Evolutionary conservation across 2,888 invertebrate species (phyloP).

Genomic region (Amiota minor): DNA sequence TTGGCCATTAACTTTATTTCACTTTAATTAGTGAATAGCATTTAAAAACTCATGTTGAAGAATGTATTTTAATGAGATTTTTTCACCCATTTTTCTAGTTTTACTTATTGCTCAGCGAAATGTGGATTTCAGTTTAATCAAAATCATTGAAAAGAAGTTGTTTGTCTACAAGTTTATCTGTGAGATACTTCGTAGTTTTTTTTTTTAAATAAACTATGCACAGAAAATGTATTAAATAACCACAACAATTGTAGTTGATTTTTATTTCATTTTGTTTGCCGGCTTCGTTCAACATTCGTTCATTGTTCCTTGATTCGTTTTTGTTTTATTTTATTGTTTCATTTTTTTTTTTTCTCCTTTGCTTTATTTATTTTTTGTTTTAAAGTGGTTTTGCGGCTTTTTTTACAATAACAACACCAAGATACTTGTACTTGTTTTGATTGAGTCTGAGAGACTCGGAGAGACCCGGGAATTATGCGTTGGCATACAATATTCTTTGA

Average conservation of each 20-base stretch:
- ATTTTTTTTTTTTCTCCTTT: conserved; percentile 9
- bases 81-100: conserved; percentile 4
- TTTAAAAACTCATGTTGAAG: too few species aligned
- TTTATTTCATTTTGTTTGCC: conserved; percentile 21
- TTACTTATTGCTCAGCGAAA: neutral
- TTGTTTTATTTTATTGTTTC: neutral
- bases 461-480: too few species aligned
- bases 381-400: conserved; percentile 20
- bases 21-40: conserved; percentile 2
- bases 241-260: conserved; percentile 11
- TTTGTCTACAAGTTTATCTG: neutral
- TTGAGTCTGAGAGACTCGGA: neutral
- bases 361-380: neutral
- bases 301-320: neutral
- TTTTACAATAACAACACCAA: neutral
- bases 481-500: conserved; percentile 7
- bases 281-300: conserved; percentile 13
- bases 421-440: conserved; percentile 11
- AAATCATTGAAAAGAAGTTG: neutral
- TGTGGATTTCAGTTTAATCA: too few species aligned
- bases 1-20: conserved; percentile 7
- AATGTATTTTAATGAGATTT: conserved; percentile 12
- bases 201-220: neutral
- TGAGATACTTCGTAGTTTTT: neutral
- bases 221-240: conserved; percentile 17